Evolutionary conservation across 2,888 invertebrate genomes (phyloP).

Genomic region (Peribatodes rhomboidaria): DNA sequence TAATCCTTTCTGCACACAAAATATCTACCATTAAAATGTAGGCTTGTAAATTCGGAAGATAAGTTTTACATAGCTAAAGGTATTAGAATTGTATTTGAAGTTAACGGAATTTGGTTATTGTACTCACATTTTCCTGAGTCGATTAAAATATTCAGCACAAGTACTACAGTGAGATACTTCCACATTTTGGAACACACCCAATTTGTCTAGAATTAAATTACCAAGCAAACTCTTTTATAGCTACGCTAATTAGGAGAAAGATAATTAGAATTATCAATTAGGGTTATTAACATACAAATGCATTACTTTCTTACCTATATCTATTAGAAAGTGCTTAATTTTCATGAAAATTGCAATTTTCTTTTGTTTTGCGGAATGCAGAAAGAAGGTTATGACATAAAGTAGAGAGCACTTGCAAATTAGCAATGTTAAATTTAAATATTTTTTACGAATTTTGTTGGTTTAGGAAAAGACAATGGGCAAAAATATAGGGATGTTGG

Average conservation of each 20-base stretch:
- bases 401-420: neutral
- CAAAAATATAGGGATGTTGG: too few relatives aligned
- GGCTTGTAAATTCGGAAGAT: too few relatives aligned
- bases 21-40: too few relatives aligned
- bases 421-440: too few relatives aligned
- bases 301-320: neutral
- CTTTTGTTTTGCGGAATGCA: neutral
- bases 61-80: too few relatives aligned
- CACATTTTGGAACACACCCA: constrained; percentile 11
- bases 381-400: neutral
- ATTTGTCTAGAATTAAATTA: constrained; percentile 9
- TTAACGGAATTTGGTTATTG: neutral
- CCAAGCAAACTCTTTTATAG: constrained; percentile 21
- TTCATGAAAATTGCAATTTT: neutral
- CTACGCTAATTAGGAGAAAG: neutral
- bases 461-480: too few relatives aligned
- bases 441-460: too few relatives aligned
- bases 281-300: constrained; percentile 14
- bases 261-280: constrained; percentile 10
- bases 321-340: neutral
- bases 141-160: constrained; percentile 16
- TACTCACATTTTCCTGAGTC: constrained; percentile 20
- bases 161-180: constrained; percentile 22
- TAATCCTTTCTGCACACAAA: too few relatives aligned
- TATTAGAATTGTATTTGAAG: neutral